Conservation (phyloP, 2,797 vertebrate genomes). For the Pelobates cultripes region DNA sequence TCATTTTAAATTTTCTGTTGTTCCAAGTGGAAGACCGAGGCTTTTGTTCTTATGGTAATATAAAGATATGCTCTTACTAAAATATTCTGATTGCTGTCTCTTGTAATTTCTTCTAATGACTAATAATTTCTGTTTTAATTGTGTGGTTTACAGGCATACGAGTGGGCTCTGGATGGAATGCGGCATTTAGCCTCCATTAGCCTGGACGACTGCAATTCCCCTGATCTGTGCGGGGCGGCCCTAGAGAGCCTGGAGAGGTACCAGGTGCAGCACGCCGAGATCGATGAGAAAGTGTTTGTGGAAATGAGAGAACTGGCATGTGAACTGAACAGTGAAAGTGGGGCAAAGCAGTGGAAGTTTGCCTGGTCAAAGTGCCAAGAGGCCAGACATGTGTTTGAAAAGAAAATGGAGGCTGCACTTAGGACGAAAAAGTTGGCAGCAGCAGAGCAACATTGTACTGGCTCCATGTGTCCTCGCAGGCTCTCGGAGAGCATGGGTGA, state of each 20-base stretch:
- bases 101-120: too few species aligned
- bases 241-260: constrained; percentile 82
- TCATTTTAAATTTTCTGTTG: too few species aligned
- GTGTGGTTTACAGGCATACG: constrained; percentile 71
- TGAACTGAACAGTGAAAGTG: constrained; percentile 80
- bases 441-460: constrained; percentile 27
- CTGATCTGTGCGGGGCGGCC: constrained; percentile 73
- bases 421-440: constrained; percentile 62
- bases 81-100: too few species aligned
- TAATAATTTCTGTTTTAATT: too few species aligned
- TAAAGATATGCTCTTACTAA: too few species aligned
- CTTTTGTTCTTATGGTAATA: too few species aligned
- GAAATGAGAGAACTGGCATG: constrained; percentile 86
- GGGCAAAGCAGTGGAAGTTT: constrained; percentile 86
- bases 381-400: constrained; percentile 83
- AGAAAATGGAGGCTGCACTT: constrained; percentile 82
- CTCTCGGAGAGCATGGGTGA: constrained; percentile 66
- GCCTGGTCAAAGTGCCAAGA: constrained; percentile 91
- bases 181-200: constrained; percentile 80
- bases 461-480: constrained; percentile 40
- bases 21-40: too few species aligned
- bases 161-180: constrained; percentile 88
- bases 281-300: constrained; percentile 78
- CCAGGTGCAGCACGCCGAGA: constrained; percentile 76
- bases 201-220: constrained; percentile 78